A percentile compares a stretch with the other conserved stretches of the same genome.
Conservation (phyloP, 2,797 vertebrate species). For the Cynodonichthys magdalenae region DNA sequence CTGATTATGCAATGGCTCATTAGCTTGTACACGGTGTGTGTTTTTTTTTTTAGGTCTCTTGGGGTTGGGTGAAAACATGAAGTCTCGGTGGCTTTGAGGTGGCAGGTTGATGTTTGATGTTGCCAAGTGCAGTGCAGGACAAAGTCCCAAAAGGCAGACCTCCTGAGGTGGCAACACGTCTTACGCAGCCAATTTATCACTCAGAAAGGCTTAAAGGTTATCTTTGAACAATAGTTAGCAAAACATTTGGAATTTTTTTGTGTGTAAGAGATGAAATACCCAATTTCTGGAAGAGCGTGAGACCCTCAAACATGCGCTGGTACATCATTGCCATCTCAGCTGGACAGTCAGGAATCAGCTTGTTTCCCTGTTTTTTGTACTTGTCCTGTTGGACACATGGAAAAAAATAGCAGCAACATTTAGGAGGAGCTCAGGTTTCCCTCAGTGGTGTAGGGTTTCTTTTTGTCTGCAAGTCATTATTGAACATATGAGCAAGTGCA, state of each 20-base stretch:
- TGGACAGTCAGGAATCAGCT: constrained; percentile 67
- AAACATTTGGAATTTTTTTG: neutral
- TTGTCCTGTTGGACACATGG: constrained; percentile 60
- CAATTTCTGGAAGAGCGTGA: constrained; percentile 58
- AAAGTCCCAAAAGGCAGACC: constrained; percentile 15
- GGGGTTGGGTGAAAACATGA: neutral
- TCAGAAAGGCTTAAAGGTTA: too few relatives aligned
- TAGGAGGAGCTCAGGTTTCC: constrained; percentile 26
- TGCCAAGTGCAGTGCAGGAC: too few relatives aligned
- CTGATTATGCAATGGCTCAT: constrained; percentile 24
- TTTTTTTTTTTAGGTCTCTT: constrained; percentile 14
- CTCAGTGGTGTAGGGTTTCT: constrained; percentile 12
- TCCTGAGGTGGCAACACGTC: too few relatives aligned
- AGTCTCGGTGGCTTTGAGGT: constrained; percentile 8
- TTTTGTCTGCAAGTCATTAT: neutral
- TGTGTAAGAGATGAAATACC: constrained; percentile 50
- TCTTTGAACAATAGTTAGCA: neutral
- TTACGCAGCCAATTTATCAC: too few relatives aligned
- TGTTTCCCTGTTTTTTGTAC: constrained; percentile 74
- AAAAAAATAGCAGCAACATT: constrained; percentile 10
- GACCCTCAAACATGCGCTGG: constrained; percentile 76
- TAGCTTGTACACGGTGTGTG: constrained; percentile 3
- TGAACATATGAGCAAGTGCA: neutral
- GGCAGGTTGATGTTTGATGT: neutral
- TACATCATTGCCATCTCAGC: constrained; percentile 68